These are phyloP conservation scores for Passerina amoena DNA, from an alignment of 2,113 vertebrate species.

Conservation along the genomic window DNA sequence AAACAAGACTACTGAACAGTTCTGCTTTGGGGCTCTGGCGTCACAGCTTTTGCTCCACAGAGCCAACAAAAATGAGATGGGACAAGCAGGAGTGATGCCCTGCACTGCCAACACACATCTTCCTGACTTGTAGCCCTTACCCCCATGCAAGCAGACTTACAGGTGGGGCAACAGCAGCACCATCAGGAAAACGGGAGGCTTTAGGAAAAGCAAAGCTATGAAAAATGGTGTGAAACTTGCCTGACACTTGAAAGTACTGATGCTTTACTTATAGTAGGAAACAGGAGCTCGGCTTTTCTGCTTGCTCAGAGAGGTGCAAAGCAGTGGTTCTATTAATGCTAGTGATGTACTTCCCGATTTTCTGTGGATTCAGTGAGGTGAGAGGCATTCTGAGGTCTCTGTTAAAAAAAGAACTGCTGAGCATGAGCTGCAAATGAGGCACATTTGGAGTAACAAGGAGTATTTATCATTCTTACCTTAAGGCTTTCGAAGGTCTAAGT, in stretches of 20 bases:
- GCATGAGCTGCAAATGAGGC: background rate
- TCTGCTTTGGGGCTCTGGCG: background rate
- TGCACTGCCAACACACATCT: background rate
- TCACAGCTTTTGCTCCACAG: background rate
- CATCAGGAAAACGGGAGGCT: background rate
- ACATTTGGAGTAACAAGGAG: background rate
- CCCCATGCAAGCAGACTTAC: background rate
- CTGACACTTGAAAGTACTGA: background rate
- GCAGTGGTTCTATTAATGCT: background rate
- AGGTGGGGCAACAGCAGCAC: background rate
- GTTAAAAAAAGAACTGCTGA: background rate
- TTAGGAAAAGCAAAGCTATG: background rate
- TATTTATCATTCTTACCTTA: background rate
- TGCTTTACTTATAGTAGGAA: background rate
- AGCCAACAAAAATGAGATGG: background rate
- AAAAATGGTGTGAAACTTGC: background rate
- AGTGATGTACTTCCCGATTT: background rate
- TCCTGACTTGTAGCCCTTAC: background rate
- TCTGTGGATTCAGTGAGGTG: background rate
- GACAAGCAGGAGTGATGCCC: background rate
- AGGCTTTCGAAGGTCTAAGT: background rate
- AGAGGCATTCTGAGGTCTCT: background rate
- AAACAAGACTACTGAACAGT: too few species aligned
- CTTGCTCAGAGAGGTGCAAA: background rate
- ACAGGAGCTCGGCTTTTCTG: background rate